Evolutionary conservation across 2,797 vertebrate genomes (phyloP).

Genomic region (Scomberomorus guttatus): DNA sequence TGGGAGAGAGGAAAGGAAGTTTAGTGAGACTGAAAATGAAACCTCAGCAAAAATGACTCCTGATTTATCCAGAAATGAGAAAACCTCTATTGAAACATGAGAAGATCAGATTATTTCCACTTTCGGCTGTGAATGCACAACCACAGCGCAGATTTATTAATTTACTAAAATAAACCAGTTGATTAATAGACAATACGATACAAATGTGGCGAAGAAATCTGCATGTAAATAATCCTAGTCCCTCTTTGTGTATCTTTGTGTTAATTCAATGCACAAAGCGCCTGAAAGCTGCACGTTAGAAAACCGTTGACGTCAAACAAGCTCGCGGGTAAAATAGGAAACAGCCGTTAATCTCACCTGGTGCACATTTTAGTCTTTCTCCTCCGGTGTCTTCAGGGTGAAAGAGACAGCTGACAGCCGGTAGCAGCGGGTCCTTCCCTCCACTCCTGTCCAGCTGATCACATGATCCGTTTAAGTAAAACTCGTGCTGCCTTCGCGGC

Average conservation of each 20-base stretch:
- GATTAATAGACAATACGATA: neutral
- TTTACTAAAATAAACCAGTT: neutral
- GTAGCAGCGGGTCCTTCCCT: neutral
- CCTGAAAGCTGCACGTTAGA: neutral
- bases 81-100: constrained; percentile 12
- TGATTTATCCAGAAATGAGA: constrained; percentile 3
- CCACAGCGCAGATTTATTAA: neutral
- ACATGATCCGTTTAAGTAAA: constrained; percentile 46
- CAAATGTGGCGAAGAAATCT: neutral
- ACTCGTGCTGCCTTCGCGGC: constrained; percentile 44
- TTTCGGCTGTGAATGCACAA: neutral
- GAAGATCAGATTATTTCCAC: constrained; percentile 15
- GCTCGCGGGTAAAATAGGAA: fast-evolving
- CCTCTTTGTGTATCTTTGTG: neutral
- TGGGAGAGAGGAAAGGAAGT: neutral
- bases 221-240: neutral
- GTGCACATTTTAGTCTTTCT: constrained; percentile 66
- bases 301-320: neutral
- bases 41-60: neutral
- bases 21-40: constrained; percentile 5
- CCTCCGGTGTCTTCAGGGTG: constrained; percentile 9
- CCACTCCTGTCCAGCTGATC: constrained; percentile 16
- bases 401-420: constrained; percentile 16
- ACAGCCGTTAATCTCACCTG: constrained; percentile 49
- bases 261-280: neutral